These are phyloP conservation scores for Nephila pilipes DNA, from an alignment of 1,140 invertebrate species.

Conservation along the genomic window DNA sequence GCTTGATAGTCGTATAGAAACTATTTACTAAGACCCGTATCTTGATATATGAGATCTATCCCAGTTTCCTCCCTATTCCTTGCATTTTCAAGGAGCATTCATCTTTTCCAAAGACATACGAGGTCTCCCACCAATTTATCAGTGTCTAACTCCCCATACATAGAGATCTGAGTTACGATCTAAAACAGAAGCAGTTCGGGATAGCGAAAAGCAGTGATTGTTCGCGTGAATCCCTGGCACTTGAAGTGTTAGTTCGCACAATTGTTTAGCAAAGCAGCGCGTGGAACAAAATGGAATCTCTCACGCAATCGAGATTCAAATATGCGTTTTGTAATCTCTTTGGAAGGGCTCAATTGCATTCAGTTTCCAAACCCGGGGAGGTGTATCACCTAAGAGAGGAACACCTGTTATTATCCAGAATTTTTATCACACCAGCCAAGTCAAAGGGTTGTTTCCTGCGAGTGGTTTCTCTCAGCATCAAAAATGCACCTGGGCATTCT, in stretches of 20 bases:
- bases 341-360: background rate
- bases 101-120: background rate
- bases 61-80: too few species aligned
- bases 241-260: background rate
- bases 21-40: too few species aligned
- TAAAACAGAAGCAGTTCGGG: background rate
- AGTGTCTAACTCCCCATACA: background rate
- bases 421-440: background rate
- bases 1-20: too few species aligned
- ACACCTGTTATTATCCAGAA: conserved; percentile 15
- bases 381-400: background rate
- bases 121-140: background rate
- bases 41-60: too few species aligned
- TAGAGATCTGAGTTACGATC: background rate
- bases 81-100: too few species aligned
- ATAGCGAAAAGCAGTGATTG: background rate
- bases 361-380: background rate
- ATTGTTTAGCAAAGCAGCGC: background rate
- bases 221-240: background rate
- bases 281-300: background rate
- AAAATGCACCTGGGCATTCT: background rate
- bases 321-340: background rate
- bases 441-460: background rate
- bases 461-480: background rate
- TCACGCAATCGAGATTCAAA: background rate